Conservation (phyloP, 1,140 invertebrate genomes). For the Ostrea edulis region DNA sequence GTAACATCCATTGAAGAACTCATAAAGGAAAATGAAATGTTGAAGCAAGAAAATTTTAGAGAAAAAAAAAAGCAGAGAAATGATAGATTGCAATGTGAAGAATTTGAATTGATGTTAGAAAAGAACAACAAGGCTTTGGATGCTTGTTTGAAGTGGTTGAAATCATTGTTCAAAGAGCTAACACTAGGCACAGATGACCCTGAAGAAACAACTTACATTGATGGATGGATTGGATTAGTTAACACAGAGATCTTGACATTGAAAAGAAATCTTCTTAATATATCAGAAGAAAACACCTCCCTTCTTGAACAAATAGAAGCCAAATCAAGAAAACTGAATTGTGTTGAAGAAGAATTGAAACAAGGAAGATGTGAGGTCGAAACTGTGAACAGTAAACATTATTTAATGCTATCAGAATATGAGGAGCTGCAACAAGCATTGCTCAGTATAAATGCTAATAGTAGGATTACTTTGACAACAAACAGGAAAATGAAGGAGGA, state of each 20-base stretch:
- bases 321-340: neutral
- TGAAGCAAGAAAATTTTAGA: neutral
- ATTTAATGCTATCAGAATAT: constrained; percentile 31
- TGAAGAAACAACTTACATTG: neutral
- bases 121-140: neutral
- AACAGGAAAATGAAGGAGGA: constrained; percentile 41
- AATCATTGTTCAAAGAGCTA: neutral
- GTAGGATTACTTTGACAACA: constrained; percentile 11
- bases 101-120: neutral
- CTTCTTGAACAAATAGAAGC: neutral
- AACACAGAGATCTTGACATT: neutral
- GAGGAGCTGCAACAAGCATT: constrained; percentile 6
- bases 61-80: neutral
- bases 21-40: neutral
- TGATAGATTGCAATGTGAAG: neutral
- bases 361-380: neutral
- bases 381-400: neutral
- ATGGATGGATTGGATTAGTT: neutral
- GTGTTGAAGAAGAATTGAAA: neutral
- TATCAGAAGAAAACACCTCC: neutral
- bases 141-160: neutral
- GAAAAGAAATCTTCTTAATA: neutral
- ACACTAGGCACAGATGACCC: neutral
- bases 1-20: neutral
- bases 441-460: neutral